Percentiles rank a stretch among this genome's conserved stretches.
These are phyloP conservation scores for Bungarus multicinctus DNA, from an alignment of 2,113 vertebrate genomes.

Conservation along the genomic window DNA sequence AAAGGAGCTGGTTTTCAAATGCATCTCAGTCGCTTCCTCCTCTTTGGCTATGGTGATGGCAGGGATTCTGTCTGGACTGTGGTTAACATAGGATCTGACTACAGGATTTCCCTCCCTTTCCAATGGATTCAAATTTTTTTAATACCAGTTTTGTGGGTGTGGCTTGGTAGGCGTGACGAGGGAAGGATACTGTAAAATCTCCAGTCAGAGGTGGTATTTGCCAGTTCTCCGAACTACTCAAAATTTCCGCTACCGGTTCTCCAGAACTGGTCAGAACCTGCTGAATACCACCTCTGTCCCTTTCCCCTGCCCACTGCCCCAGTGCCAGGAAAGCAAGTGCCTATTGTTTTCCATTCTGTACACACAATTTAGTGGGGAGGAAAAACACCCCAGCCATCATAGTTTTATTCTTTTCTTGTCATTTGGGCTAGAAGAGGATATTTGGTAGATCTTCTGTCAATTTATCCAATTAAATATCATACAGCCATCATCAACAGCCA, in stretches of 20 bases:
- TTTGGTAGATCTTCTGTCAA: not conserved
- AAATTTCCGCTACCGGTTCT: no score
- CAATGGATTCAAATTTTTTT: no score
- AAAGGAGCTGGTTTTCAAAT: not conserved
- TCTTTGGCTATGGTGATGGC: not conserved
- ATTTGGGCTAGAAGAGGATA: not conserved
- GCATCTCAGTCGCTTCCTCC: not conserved
- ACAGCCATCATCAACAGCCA: not conserved
- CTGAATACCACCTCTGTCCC: no score
- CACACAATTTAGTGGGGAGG: not conserved
- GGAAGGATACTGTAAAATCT: no score
- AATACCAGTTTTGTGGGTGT: no score
- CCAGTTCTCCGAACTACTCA: no score
- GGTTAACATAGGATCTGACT: not conserved
- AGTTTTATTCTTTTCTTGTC: not conserved
- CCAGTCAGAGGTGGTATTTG: no score
- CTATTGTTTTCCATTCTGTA: not conserved
- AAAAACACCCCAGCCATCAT: not conserved
- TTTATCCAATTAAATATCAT: not conserved
- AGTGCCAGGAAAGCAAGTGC: not conserved
- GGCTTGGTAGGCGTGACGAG: no score
- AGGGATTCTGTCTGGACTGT: not conserved
- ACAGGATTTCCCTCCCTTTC: not conserved
- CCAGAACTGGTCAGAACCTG: no score
- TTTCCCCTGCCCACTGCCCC: not conserved